These are phyloP conservation scores for Chloebia gouldiae DNA, from an alignment of 2,113 vertebrate genomes.

Conservation along the genomic window DNA sequence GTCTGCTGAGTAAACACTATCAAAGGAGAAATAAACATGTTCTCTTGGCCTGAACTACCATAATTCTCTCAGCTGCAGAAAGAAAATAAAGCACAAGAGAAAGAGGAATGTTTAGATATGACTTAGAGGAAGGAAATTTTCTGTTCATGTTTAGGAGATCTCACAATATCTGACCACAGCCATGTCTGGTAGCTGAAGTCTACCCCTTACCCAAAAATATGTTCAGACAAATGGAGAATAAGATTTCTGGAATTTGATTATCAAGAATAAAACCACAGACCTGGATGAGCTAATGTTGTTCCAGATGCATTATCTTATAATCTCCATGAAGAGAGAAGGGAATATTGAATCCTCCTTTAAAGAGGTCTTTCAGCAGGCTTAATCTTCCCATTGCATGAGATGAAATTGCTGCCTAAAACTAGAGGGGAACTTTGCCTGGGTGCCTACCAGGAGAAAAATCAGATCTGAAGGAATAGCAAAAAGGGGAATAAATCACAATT, in stretches of 20 bases:
- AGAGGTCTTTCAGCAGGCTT: conserved; percentile 3
- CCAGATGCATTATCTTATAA: conserved; percentile 72
- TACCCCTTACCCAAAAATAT: conserved; percentile 37
- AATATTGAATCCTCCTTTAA: conserved; percentile 31
- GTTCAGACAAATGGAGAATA: conserved; percentile 48
- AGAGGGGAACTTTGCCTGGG: neutral
- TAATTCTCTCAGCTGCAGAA: conserved; percentile 38
- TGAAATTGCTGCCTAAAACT: conserved; percentile 6
- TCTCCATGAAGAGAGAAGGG: conserved; percentile 60
- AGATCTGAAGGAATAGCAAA: neutral
- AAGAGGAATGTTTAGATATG: conserved; percentile 54
- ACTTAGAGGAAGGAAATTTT: conserved; percentile 36
- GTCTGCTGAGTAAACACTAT: conserved; percentile 38
- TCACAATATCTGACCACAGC: conserved; percentile 56
- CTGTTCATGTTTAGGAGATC: conserved; percentile 51
- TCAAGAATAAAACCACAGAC: conserved; percentile 69
- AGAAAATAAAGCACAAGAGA: conserved; percentile 50
- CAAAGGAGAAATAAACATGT: conserved; percentile 67
- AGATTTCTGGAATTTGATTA: conserved; percentile 69
- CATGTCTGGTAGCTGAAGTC: conserved; percentile 14
- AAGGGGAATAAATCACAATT: neutral
- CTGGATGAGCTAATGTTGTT: conserved; percentile 71
- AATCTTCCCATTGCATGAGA: neutral
- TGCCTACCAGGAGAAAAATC: neutral
- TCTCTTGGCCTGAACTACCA: conserved; percentile 47